These are phyloP conservation scores for Charaxes varanes DNA, from an alignment of 1,140 invertebrate species.

Conservation along the genomic window DNA sequence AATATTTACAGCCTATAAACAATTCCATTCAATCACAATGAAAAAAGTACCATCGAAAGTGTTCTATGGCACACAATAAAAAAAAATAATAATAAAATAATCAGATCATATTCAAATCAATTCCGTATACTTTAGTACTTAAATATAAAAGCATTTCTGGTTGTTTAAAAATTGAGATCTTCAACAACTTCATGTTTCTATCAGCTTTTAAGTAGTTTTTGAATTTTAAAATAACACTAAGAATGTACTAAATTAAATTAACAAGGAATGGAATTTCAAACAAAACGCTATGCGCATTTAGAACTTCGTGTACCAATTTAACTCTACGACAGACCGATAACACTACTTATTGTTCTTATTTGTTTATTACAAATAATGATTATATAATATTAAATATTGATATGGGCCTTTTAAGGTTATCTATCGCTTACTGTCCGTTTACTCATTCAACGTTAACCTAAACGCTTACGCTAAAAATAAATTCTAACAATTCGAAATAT, in stretches of 20 bases:
- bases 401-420: conserved; percentile 70
- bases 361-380: conserved; percentile 61
- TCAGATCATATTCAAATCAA: conserved; percentile 39
- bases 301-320: conserved; percentile 31
- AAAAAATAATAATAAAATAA: conserved; percentile 27
- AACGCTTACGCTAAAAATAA: conserved; percentile 46
- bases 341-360: conserved; percentile 70
- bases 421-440: conserved; percentile 40
- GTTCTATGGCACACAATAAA: conserved; percentile 36
- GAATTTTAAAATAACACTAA: background rate
- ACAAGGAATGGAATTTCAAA: conserved; percentile 26
- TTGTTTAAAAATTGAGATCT: conserved; percentile 33
- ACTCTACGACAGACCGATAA: conserved; percentile 43
- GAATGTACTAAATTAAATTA: conserved; percentile 10
- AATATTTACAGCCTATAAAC: conserved; percentile 60
- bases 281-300: conserved; percentile 52
- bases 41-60: conserved; percentile 33
- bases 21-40: conserved; percentile 42
- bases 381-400: conserved; percentile 70
- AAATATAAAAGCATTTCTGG: conserved; percentile 20
- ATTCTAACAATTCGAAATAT: conserved; percentile 51
- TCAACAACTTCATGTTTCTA: conserved; percentile 17
- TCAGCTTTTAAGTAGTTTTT: conserved; percentile 9
- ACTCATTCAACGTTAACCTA: conserved; percentile 41
- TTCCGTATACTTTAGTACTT: conserved; percentile 29